phyloP scores from a whole-genome alignment of 2,113 vertebrate genomes.

The Albula goreensis region DNA sequence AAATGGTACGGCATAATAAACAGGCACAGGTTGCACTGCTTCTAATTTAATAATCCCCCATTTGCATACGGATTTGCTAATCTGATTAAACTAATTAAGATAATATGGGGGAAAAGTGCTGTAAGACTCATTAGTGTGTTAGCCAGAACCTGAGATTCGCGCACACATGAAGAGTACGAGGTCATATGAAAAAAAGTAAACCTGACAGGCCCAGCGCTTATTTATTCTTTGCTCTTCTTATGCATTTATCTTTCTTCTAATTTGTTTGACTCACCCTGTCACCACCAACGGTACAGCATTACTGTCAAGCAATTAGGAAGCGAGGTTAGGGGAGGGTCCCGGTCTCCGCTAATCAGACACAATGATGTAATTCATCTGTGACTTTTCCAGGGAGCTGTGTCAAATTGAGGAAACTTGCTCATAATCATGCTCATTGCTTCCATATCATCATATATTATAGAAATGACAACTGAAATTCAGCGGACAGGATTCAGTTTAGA shows the following conservation, averaged over 20 bases:
- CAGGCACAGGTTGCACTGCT: background rate
- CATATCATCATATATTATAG: background rate
- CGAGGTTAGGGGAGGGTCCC: background rate
- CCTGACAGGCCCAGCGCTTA: constrained; percentile 24
- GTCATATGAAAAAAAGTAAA: background rate
- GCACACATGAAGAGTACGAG: background rate
- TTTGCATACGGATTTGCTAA: constrained; percentile 18
- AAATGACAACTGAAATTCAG: background rate
- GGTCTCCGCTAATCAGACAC: constrained; percentile 18
- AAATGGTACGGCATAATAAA: background rate
- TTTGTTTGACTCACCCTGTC: constrained; percentile 23
- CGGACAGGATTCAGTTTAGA: background rate
- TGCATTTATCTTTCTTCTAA: constrained; percentile 19
- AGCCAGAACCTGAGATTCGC: background rate
- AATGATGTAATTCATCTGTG: background rate
- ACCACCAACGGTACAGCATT: constrained; percentile 2
- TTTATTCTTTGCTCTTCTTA: constrained; percentile 8
- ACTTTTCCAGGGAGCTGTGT: background rate
- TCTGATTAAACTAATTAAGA: constrained; percentile 17
- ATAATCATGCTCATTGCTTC: background rate
- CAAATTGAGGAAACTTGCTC: background rate
- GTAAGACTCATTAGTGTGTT: constrained; percentile 18
- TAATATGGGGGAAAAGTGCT: background rate
- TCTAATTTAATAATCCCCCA: constrained; percentile 20
- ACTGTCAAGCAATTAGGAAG: constrained; percentile 20